These are phyloP conservation scores for Lysandra coridon DNA, from an alignment of 2,888 invertebrate species.

Conservation along the genomic window DNA sequence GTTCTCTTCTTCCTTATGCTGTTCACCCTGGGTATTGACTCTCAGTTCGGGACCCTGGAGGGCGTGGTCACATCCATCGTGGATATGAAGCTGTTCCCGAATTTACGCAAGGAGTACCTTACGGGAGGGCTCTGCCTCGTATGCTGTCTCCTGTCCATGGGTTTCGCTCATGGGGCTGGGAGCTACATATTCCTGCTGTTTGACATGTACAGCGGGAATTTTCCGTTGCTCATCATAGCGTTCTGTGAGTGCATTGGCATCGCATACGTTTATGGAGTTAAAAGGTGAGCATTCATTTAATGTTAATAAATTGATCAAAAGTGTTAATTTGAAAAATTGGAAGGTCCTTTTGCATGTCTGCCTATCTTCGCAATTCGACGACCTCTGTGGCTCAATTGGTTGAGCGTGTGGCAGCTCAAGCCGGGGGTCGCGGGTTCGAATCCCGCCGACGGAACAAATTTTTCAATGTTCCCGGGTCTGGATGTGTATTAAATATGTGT, in stretches of 20 bases:
- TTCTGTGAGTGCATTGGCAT: slow-evolving; percentile 95
- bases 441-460: too few relatives aligned
- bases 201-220: slow-evolving; percentile 96
- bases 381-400: too few relatives aligned
- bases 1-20: slow-evolving; percentile 98
- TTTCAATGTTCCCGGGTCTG: too few relatives aligned
- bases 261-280: slow-evolving; percentile 95
- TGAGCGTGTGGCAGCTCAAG: too few relatives aligned
- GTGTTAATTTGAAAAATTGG: too few relatives aligned
- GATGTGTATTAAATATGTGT: too few relatives aligned
- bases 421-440: too few relatives aligned
- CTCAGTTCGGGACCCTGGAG: slow-evolving; percentile 97
- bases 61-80: slow-evolving; percentile 97
- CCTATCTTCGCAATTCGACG: too few relatives aligned
- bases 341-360: too few relatives aligned
- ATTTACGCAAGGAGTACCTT: slow-evolving; percentile 92
- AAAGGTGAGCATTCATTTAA: slow-evolving; percentile 81
- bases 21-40: slow-evolving; percentile 97
- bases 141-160: slow-evolving; percentile 93
- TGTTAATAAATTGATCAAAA: too few relatives aligned
- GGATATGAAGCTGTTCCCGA: slow-evolving; percentile 96
- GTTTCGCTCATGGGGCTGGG: slow-evolving; percentile 95
- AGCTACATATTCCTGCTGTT: slow-evolving; percentile 96
- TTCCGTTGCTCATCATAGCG: slow-evolving; percentile 94
- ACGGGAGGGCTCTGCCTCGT: slow-evolving; percentile 90